Percentiles rank a stretch among this genome's conserved stretches.
phyloP scores from a whole-genome alignment of 2,888 invertebrate species.

The Stenchaetothrips biformis region DNA sequence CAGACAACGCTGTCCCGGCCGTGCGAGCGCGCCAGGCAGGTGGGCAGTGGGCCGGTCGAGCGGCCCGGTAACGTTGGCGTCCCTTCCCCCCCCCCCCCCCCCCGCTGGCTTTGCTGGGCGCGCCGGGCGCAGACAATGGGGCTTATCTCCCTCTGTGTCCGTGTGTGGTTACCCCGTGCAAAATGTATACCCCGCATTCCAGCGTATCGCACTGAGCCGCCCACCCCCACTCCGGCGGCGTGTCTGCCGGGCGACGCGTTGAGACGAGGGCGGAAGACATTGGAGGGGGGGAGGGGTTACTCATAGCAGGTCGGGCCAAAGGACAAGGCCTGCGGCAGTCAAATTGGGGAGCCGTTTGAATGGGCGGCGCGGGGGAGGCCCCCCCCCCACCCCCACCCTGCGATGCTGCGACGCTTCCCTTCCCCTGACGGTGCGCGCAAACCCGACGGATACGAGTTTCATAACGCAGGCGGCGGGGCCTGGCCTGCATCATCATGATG shows the following conservation, averaged over 20 bases:
- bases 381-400: background rate
- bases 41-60: no score
- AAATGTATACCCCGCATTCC: background rate
- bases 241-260: background rate
- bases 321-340: background rate
- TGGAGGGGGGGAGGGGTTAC: background rate
- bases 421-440: background rate
- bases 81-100: background rate
- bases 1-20: no score
- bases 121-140: background rate
- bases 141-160: background rate
- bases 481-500: no score
- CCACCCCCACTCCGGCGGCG: background rate
- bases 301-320: background rate
- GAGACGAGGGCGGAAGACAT: background rate
- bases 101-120: background rate
- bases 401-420: background rate
- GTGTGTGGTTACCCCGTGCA: conserved; percentile 5
- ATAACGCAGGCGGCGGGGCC: no score
- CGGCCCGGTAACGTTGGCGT: background rate
- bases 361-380: background rate
- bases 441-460: no score
- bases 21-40: no score
- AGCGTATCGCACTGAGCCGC: background rate
- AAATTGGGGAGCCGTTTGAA: conserved; percentile 4